A percentile compares a stretch with the other conserved stretches of the same genome.
phyloP scores from a whole-genome alignment of 2,888 invertebrate species.

The Macaria notata region DNA sequence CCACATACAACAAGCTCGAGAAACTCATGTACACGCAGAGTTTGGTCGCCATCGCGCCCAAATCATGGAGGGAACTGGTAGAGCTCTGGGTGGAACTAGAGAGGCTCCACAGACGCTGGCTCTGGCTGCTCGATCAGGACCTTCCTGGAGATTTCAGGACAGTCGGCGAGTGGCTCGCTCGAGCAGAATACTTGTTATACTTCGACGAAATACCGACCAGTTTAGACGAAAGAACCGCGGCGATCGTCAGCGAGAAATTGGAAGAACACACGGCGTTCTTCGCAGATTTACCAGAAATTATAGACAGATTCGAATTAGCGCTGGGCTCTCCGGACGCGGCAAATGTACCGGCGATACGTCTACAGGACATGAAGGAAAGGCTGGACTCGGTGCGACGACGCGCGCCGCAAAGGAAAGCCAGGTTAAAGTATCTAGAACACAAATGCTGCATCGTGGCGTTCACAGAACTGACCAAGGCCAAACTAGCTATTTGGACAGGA shows the following conservation, averaged over 20 bases:
- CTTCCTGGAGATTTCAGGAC: conserved; percentile 93
- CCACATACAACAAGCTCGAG: conserved; percentile 89
- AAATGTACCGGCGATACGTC: conserved; percentile 89
- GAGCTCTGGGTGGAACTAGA: conserved; percentile 91
- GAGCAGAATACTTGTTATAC: conserved; percentile 91
- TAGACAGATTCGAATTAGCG: conserved; percentile 89
- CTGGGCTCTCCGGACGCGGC: conserved; percentile 85
- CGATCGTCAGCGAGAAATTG: conserved; percentile 92
- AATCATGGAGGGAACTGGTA: conserved; percentile 93
- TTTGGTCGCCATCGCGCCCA: conserved; percentile 90
- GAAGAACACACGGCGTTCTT: conserved; percentile 96
- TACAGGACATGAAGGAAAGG: conserved; percentile 91
- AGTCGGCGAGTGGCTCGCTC: conserved; percentile 94
- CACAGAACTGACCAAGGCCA: conserved; percentile 94
- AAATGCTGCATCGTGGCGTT: conserved; percentile 97
- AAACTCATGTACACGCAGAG: conserved; percentile 91
- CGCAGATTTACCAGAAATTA: conserved; percentile 89
- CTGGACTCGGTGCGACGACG: conserved; percentile 88
- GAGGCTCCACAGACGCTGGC: conserved; percentile 91
- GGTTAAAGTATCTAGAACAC: conserved; percentile 94
- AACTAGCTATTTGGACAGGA: conserved; percentile 93
- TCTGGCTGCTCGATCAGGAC: conserved; percentile 92
- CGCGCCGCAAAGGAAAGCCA: conserved; percentile 91
- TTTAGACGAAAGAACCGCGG: conserved; percentile 95
- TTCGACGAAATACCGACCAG: conserved; percentile 91